phyloP scores from a whole-genome alignment of 2,888 invertebrate species.

The Meganola albula region DNA sequence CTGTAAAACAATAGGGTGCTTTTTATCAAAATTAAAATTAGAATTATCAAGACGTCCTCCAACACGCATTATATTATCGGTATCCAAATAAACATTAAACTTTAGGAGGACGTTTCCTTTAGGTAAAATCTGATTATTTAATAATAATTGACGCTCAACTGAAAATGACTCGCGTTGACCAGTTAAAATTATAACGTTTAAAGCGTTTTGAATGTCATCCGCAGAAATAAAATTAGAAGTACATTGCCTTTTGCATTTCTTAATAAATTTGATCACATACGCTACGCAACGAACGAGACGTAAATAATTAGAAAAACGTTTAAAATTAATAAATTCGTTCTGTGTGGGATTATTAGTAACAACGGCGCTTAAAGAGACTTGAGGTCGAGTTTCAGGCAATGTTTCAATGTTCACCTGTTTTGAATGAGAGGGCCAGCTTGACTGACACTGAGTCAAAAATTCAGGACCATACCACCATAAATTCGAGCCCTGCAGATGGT shows the following conservation, averaged over 20 bases:
- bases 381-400: slow-evolving; percentile 4
- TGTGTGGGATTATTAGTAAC: neutral
- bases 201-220: slow-evolving; percentile 4
- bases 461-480: slow-evolving; percentile 4
- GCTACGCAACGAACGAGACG: slow-evolving; percentile 5
- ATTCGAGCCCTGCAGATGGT: neutral
- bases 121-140: slow-evolving; percentile 2
- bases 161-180: slow-evolving; percentile 7
- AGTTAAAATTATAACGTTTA: neutral
- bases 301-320: slow-evolving; percentile 3
- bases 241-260: neutral
- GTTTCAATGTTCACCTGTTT: neutral
- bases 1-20: slow-evolving; percentile 16
- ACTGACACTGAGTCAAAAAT: neutral
- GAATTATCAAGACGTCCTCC: slow-evolving; percentile 10
- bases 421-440: slow-evolving; percentile 1
- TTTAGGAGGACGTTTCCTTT: slow-evolving; percentile 1
- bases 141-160: slow-evolving; percentile 4
- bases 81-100: slow-evolving; percentile 8
- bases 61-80: slow-evolving; percentile 6
- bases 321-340: slow-evolving; percentile 2
- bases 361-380: neutral
- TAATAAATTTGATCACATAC: too few relatives aligned
- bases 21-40: slow-evolving; percentile 8
- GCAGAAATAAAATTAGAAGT: neutral